phyloP scores from a whole-genome alignment of 2,888 invertebrate species.

The Diaphora mendica region DNA sequence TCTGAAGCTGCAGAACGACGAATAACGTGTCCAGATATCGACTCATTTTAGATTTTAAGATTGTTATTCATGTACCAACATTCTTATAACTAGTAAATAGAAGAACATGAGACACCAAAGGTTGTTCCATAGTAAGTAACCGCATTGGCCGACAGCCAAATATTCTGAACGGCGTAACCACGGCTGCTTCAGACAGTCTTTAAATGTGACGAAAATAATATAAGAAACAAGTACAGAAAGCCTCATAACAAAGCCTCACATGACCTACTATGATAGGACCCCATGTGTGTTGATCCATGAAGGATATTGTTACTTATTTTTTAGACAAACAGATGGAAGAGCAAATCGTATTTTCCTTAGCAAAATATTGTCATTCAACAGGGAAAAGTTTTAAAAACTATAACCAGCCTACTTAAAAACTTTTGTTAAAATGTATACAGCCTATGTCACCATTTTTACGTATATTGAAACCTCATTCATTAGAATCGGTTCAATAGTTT shows the following conservation, averaged over 20 bases:
- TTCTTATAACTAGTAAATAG: slow-evolving; percentile 17
- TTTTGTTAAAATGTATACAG: too few species aligned
- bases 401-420: too few species aligned
- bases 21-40: slow-evolving; percentile 4
- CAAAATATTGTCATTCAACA: neutral
- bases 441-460: too few species aligned
- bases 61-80: slow-evolving; percentile 16
- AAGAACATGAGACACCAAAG: slow-evolving; percentile 19
- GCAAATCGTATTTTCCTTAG: neutral
- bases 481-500: too few species aligned
- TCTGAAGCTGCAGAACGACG: neutral
- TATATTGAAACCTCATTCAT: too few species aligned
- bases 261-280: slow-evolving; percentile 30
- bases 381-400: too few species aligned
- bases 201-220: slow-evolving; percentile 75
- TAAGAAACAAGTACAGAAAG: slow-evolving; percentile 59
- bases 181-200: slow-evolving; percentile 55
- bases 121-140: slow-evolving; percentile 39
- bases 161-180: slow-evolving; percentile 59
- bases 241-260: slow-evolving; percentile 45
- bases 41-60: slow-evolving; percentile 15
- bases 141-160: slow-evolving; percentile 68
- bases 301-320: slow-evolving; percentile 15
- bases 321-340: neutral
- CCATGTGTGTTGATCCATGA: slow-evolving; percentile 37